Percentiles rank a stretch among this genome's conserved stretches.
phyloP scores from a whole-genome alignment of 2,113 vertebrate species.

The Odontophorus gujanensis region DNA sequence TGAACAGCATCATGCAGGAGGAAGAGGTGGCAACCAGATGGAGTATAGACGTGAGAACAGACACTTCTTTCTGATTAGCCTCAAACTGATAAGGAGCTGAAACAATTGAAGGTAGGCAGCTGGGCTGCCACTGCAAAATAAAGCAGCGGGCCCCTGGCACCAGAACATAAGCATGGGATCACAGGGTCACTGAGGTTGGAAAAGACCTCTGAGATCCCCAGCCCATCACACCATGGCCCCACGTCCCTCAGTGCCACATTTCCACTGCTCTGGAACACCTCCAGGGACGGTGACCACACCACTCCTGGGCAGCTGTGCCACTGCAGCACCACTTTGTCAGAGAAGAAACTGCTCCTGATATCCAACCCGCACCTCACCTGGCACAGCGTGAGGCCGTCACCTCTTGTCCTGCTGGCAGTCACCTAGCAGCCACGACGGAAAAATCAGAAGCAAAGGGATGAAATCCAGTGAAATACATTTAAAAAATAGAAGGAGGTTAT shows the following conservation, averaged over 20 bases:
- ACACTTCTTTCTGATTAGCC: not conserved
- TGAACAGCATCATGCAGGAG: not conserved
- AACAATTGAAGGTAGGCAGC: not conserved
- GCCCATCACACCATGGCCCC: too few species aligned
- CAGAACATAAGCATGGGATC: not conserved
- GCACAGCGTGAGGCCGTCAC: too few species aligned
- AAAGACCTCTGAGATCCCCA: too few species aligned
- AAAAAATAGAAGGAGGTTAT: not conserved
- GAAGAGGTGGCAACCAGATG: not conserved
- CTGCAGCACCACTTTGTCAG: too few species aligned
- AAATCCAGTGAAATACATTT: not conserved
- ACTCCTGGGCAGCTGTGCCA: too few species aligned
- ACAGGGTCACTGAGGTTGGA: too few species aligned
- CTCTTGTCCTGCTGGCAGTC: too few species aligned
- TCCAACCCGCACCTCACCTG: too few species aligned
- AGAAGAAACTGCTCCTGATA: too few species aligned
- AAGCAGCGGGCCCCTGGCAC: not conserved
- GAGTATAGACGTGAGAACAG: fast-evolving
- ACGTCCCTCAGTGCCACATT: too few species aligned
- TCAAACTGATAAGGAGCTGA: not conserved
- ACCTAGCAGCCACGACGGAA: not conserved
- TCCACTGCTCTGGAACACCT: too few species aligned
- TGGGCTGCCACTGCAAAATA: not conserved
- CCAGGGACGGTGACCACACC: too few species aligned
- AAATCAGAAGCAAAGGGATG: not conserved